Percentiles rank a stretch among this genome's conserved stretches.
Evolutionary conservation across 2,888 invertebrate species (phyloP).

Genomic region (Tenthredo amoena): DNA sequence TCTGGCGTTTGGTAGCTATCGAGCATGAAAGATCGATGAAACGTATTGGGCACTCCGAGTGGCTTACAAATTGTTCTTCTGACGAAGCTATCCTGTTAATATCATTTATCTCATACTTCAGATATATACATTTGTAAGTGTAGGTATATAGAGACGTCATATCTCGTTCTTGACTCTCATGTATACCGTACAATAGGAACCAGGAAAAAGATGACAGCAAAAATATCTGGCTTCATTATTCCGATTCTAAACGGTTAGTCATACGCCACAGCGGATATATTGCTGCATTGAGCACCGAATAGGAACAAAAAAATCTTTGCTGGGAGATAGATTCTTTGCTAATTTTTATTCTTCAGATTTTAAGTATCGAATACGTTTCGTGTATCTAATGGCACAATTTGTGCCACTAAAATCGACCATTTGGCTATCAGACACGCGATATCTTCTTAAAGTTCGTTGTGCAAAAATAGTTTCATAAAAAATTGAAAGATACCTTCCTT

Average conservation of each 20-base stretch:
- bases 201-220: slow-evolving; percentile 26
- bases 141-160: neutral
- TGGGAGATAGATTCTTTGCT: too few relatives aligned
- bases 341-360: too few relatives aligned
- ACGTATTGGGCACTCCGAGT: neutral
- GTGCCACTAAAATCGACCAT: too few relatives aligned
- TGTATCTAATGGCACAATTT: too few relatives aligned
- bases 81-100: neutral
- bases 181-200: neutral
- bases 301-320: too few relatives aligned
- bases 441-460: neutral
- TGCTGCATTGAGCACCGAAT: neutral
- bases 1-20: neutral
- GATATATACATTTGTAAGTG: neutral
- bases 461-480: neutral
- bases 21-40: neutral
- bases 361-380: too few relatives aligned
- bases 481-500: neutral
- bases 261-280: slow-evolving; percentile 12
- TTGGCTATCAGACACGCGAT: neutral
- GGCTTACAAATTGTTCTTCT: neutral
- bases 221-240: slow-evolving; percentile 24
- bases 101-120: slow-evolving; percentile 1
- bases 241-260: slow-evolving; percentile 21
- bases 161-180: neutral